These are phyloP conservation scores for Cacoxenus indagator DNA, from an alignment of 2,888 invertebrate genomes.

Conservation along the genomic window DNA sequence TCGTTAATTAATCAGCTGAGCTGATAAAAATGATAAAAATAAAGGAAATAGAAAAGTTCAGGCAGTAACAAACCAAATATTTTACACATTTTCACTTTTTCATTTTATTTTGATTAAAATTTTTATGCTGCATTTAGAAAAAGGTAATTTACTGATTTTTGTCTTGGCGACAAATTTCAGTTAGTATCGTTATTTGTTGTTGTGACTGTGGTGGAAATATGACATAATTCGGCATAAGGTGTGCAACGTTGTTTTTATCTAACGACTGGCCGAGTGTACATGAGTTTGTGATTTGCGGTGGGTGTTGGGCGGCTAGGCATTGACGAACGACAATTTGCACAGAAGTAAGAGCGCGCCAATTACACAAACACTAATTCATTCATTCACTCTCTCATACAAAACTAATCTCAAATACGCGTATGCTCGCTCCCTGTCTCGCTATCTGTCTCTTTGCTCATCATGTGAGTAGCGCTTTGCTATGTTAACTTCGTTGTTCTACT, in stretches of 20 bases:
- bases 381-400: too few species aligned
- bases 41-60: not conserved
- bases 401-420: constrained; percentile 20
- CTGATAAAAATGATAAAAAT: not conserved
- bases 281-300: not conserved
- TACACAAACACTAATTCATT: constrained; percentile 9
- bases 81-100: constrained; percentile 13
- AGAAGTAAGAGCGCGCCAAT: not conserved
- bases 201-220: constrained; percentile 53
- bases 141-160: not conserved
- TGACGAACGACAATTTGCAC: constrained; percentile 9
- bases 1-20: constrained; percentile 11
- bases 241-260: constrained; percentile 33
- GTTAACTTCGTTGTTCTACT: constrained; percentile 27
- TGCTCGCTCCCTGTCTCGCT: not conserved
- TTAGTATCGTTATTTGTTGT: not conserved
- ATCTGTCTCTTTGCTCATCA: not conserved
- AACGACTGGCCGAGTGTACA: constrained; percentile 20
- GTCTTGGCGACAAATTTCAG: not conserved
- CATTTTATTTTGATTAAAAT: not conserved
- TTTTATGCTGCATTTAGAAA: not conserved
- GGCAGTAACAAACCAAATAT: not conserved
- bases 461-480: not conserved
- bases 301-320: constrained; percentile 31
- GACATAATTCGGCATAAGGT: constrained; percentile 61